Percentiles rank a stretch among this genome's conserved stretches.
Evolutionary conservation across 1,140 invertebrate species (phyloP).

Genomic region (Pseudomyrmex pallidus): DNA sequence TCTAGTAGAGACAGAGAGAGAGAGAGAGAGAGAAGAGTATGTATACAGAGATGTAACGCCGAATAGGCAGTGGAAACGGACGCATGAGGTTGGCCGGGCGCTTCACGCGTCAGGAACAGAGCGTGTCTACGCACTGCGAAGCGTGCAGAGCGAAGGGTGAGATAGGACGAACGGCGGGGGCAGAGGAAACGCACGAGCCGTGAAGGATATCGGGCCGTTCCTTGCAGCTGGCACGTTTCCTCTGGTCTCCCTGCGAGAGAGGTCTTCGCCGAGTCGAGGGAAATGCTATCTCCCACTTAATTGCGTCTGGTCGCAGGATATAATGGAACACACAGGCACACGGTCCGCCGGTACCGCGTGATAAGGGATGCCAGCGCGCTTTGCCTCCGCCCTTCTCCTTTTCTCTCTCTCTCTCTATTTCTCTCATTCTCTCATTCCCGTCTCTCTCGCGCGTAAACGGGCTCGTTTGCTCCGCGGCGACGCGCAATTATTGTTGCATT

Average conservation of each 20-base stretch:
- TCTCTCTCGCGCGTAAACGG: not conserved
- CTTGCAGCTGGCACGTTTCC: constrained; percentile 67
- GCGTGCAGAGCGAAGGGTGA: constrained; percentile 12
- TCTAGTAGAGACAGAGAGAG: too few relatives aligned
- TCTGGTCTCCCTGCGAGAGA: not conserved
- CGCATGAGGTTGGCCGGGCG: constrained; percentile 16
- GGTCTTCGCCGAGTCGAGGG: constrained; percentile 24
- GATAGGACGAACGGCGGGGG: not conserved
- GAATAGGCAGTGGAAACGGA: constrained; percentile 39
- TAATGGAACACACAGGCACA: constrained; percentile 55
- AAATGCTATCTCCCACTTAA: constrained; percentile 65
- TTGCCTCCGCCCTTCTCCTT: not conserved
- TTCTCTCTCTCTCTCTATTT: not conserved
- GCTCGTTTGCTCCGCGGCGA: not conserved
- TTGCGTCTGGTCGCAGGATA: constrained; percentile 70
- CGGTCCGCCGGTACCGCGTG: constrained; percentile 40
- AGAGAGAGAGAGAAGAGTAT: too few relatives aligned
- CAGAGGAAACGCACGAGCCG: constrained; percentile 26
- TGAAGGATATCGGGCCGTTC: constrained; percentile 68
- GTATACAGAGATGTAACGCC: constrained; percentile 3
- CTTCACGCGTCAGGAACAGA: constrained; percentile 52
- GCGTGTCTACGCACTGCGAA: constrained; percentile 48
- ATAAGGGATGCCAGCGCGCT: constrained; percentile 59
- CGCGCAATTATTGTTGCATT: constrained; percentile 51
- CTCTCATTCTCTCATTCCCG: not conserved